Evolutionary conservation across 2,113 vertebrate species (phyloP).

Genomic region (Acanthochromis polyacanthus): DNA sequence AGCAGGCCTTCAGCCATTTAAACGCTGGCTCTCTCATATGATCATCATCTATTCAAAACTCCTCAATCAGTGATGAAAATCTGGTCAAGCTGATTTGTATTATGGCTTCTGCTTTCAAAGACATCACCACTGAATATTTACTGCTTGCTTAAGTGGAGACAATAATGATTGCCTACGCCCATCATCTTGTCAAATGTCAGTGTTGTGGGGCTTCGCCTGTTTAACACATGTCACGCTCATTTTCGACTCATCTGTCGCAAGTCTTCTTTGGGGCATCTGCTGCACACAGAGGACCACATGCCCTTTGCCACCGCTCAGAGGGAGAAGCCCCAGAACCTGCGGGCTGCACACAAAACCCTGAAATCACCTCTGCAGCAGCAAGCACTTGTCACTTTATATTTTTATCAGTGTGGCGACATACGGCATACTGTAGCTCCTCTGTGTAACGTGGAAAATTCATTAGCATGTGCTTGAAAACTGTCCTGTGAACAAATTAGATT

Average conservation of each 20-base stretch:
- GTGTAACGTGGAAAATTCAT: conserved; percentile 38
- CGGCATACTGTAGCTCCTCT: conserved; percentile 21
- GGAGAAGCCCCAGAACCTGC: conserved; percentile 40
- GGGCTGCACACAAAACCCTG: conserved; percentile 40
- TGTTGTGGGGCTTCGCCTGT: conserved; percentile 72
- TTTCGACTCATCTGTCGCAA: conserved; percentile 76
- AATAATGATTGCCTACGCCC: conserved; percentile 69
- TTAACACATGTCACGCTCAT: conserved; percentile 81
- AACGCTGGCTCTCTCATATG: background rate
- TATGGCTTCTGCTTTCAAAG: conserved; percentile 59
- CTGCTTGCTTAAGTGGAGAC: conserved; percentile 68
- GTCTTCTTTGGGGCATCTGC: conserved; percentile 66
- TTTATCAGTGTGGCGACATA: conserved; percentile 34
- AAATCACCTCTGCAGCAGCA: conserved; percentile 50
- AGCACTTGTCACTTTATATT: conserved; percentile 55
- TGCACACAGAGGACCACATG: conserved; percentile 59
- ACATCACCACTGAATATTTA: conserved; percentile 68
- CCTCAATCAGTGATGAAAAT: conserved; percentile 42
- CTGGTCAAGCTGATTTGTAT: conserved; percentile 59
- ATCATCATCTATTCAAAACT: conserved; percentile 31
- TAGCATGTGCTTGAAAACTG: conserved; percentile 18
- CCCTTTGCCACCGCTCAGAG: conserved; percentile 62
- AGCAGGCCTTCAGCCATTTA: background rate
- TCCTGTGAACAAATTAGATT: conserved; percentile 19
- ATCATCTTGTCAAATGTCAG: conserved; percentile 80